Evolutionary conservation across 2,888 invertebrate species (phyloP).

Genomic region (Trichopoda pennipes): DNA sequence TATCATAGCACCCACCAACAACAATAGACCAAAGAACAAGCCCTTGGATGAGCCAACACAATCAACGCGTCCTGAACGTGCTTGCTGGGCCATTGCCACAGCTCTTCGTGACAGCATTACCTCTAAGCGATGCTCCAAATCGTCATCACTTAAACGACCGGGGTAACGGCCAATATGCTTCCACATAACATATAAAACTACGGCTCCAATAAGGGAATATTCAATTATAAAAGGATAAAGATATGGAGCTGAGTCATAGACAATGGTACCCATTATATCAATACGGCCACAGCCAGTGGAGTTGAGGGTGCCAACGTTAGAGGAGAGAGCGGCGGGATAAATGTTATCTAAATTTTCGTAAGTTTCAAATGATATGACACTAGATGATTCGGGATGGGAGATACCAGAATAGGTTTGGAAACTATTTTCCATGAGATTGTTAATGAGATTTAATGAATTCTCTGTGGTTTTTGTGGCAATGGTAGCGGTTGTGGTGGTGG

Average conservation of each 20-base stretch:
- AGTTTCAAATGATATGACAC: constrained; percentile 76
- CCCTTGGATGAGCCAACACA: constrained; percentile 97
- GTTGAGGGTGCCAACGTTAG: constrained; percentile 81
- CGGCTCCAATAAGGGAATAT: constrained; percentile 96
- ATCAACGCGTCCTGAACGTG: constrained; percentile 92
- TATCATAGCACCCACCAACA: constrained; percentile 94
- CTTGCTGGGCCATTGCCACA: constrained; percentile 92
- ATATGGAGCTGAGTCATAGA: constrained; percentile 95
- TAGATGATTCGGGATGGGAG: constrained; percentile 78
- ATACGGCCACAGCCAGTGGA: constrained; percentile 88
- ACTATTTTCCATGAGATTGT: constrained; percentile 80
- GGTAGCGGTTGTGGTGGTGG: constrained; percentile 67
- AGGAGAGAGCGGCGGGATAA: constrained; percentile 84
- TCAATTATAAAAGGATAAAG: constrained; percentile 97
- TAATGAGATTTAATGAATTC: constrained; percentile 77
- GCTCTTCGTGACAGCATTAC: constrained; percentile 93
- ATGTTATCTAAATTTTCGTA: constrained; percentile 84
- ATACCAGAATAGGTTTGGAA: constrained; percentile 80
- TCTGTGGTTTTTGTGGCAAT: constrained; percentile 74
- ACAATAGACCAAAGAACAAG: constrained; percentile 93
- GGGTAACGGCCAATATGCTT: constrained; percentile 95
- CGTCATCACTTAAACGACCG: constrained; percentile 89
- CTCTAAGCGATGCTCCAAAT: constrained; percentile 92
- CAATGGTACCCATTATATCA: constrained; percentile 95
- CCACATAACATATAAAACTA: constrained; percentile 98